These are phyloP conservation scores for Leuciscus idus DNA, from an alignment of 2,113 vertebrate genomes.

Conservation along the genomic window DNA sequence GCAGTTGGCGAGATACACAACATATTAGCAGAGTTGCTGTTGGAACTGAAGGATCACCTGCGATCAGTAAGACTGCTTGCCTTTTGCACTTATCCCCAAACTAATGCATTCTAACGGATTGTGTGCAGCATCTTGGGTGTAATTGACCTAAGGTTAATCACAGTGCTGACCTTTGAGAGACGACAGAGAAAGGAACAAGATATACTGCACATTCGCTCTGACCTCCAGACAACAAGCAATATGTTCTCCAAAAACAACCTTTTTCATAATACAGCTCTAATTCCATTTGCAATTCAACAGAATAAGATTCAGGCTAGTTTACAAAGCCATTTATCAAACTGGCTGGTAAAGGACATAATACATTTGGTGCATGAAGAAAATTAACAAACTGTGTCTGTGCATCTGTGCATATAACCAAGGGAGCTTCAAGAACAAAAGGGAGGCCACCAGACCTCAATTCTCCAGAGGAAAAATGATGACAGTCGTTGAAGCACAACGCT, in stretches of 20 bases:
- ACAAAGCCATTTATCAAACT: conserved; percentile 28
- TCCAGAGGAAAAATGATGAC: conserved; percentile 8
- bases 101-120: conserved; percentile 23
- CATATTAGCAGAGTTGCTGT: conserved; percentile 32
- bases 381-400: conserved; percentile 5
- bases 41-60: conserved; percentile 18
- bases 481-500: conserved; percentile 4
- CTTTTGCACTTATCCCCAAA: conserved; percentile 29
- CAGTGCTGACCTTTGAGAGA: conserved; percentile 16
- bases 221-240: conserved; percentile 40
- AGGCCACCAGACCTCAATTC: background rate
- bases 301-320: conserved; percentile 10
- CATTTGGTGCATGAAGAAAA: conserved; percentile 18
- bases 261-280: conserved; percentile 17
- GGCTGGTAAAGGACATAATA: background rate
- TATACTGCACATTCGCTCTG: conserved; percentile 20
- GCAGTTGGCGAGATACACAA: conserved; percentile 8
- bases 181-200: conserved; percentile 6
- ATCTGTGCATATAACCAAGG: conserved; percentile 12
- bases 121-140: conserved; percentile 28
- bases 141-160: conserved; percentile 45
- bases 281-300: conserved; percentile 34
- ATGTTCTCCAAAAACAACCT: conserved; percentile 36
- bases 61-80: background rate
- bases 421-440: conserved; percentile 3